Base-by-base conservation (phyloP, 2,797 vertebrate species). In the Hyperoplus immaculatus region DNA sequence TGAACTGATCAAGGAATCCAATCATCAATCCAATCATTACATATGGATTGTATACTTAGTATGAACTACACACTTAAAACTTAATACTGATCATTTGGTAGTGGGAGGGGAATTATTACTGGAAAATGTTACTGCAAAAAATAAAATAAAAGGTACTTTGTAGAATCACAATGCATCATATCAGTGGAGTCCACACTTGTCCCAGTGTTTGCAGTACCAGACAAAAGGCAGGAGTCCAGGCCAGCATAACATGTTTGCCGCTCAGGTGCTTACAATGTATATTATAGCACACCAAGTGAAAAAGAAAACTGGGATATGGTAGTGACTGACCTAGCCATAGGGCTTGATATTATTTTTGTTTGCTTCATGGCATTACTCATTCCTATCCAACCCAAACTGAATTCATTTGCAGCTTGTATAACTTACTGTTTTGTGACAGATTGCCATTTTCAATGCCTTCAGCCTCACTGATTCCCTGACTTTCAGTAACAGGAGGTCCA, bases 401-500 rank as follows among this genome's bases (percentile, higher is more conserved):
- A 83, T 50, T 42, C 1, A 72, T 74, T 72, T 77, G 38, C 49
- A 53, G 21, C 69, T 51, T 56, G 16, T 53, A 58, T 43, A 69
- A 71, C 55, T 71, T 41, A 47, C 39, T 55, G 49, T 45, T 69
- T 42, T 69, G 54, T 63, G 69, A 70, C 68, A 77, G 57, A 69
- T 21, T 75, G 53, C 54, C 38, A 18, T 59, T 61, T 73, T 61
- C 39, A 42, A 6, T 54, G 66, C 62, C n/a, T 65, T 63, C 29
- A 72, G 64, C 51, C 54, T 61, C 13, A 46, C 62, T 15, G 57
- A 69, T 64, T 70, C 65, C 47, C 57, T 59, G 61, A 59, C 57
- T 75, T 66, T 66, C 9, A 1, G 51, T 16, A 76, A 72, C 73
- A 80, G 72, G 60, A 80, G 56, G 66, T 63, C 76, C 13, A 69